Evolutionary conservation across 2,113 vertebrate genomes (phyloP).

Genomic region (Aythya baeri): DNA sequence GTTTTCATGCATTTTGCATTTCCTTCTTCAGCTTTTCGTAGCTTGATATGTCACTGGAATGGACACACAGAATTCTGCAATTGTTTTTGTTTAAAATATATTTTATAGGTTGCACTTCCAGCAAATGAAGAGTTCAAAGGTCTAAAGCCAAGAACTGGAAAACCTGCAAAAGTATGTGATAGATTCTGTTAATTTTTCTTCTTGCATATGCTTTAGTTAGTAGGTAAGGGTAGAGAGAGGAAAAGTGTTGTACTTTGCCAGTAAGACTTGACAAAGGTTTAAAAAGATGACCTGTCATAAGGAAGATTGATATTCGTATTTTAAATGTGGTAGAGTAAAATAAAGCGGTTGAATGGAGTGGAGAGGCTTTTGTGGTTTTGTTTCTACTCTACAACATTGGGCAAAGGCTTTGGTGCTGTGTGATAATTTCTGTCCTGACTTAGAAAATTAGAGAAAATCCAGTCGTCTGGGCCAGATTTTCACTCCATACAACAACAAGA

Average conservation of each 20-base stretch:
- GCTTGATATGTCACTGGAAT: not conserved
- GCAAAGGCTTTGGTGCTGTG: rapidly evolving
- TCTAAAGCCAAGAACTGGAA: slow-evolving; percentile 90
- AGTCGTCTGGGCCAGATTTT: not conserved
- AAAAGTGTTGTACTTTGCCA: rapidly evolving
- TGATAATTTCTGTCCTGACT: not conserved
- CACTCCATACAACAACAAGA: not conserved
- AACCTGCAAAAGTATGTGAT: slow-evolving; percentile 91
- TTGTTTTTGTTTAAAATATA: not conserved
- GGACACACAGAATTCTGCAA: not conserved
- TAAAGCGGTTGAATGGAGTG: not conserved
- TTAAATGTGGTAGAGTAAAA: not conserved
- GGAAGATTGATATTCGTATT: not conserved
- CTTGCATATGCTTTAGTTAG: not conserved
- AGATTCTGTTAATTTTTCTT: not conserved
- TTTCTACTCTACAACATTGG: rapidly evolving
- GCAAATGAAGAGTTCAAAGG: slow-evolving; percentile 85
- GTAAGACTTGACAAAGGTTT: not conserved
- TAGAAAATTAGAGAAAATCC: not conserved
- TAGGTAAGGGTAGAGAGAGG: not conserved
- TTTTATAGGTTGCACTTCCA: slow-evolving; percentile 91
- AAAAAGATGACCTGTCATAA: not conserved
- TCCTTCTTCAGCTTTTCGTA: not conserved
- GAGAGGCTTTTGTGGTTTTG: not conserved
- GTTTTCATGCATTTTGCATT: not conserved